Base-by-base conservation (phyloP, 2,888 invertebrate genomes). In the Lithophane ornitopus region DNA sequence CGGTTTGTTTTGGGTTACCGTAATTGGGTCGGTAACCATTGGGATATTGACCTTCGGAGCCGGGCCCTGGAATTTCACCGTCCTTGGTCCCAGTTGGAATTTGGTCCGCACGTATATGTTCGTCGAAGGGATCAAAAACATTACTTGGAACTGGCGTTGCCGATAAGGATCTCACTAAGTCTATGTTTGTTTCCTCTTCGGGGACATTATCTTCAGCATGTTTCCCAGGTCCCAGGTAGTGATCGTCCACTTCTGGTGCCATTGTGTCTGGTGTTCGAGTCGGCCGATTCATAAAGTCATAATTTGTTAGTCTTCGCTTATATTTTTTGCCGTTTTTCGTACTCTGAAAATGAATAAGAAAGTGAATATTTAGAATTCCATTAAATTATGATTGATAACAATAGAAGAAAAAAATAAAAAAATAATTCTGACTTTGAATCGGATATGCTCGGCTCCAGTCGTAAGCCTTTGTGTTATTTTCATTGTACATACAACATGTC, bases 21-120 rank as follows among this genome's bases (percentile, higher is more conserved):
- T 67, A 46, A n/a, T 0, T 14, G 49, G 56, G 65, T 44, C 56
- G 41, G 28, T 69, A 82, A 12, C 82, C 78, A 14, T 82, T 61
- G 3, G 81, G 82, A 22, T n/a, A 82, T 22, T 71, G 56, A 14
- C 28, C 44, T 58, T 82, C 81, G 9, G 81, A 78, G 7, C 81
- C 81, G 0, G 78, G 74, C 7, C 82, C 78, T 0, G 78, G 82
- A 14, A 34, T 58, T 63, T 46, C 74, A 11, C 69, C 69, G 8
- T 7, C 4, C 0, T 14, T 66, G 1, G 9, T 3, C 0, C 34
- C 34, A 52, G 26, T 61, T 68, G 75, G 59, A 28, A 61, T 2
- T 3, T 34, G 22, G 9, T 19, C 1, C 2, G n/a, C 7, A 2
- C 4, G 1, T 14, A 69, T 26, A 28, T 9, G 14, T 8, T 66